Base-by-base conservation (phyloP, 1,140 invertebrate genomes). In the Pseudomyrmex dendroicus region DNA sequence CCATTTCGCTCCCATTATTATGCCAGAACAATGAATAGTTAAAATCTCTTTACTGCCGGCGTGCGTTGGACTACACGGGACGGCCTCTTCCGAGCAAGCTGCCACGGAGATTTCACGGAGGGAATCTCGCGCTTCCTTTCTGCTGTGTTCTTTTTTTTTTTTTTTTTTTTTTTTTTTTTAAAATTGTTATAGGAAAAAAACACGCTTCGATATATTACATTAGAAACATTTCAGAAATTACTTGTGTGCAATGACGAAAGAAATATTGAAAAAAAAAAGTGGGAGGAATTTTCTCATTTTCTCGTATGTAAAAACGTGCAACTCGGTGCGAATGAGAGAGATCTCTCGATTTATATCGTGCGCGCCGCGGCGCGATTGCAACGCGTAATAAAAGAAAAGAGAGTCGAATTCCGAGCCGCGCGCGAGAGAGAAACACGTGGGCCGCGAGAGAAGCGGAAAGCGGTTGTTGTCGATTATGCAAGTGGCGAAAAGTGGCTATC, bases 21-120 rank as follows among this genome's bases (percentile, higher is more conserved):
- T 62, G 52, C 78, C 52, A 59, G 77, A 86, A 83, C 77, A 86
- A 86, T 72, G 84, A 83, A 83, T 76, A 76, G 77, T 83, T 74
- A 86, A 76, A 74, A 74, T 85, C 70, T 74, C 70, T 83, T 86
- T 86, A 86, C 72, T 54, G 66, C 48, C 50, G 15, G 20, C 44
- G 50, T 70, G 62, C 50, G 46, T 10, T 20, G 12, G 46, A 35
- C 35, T 35, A 25, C 35, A 0, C 25, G 48, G 50, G 52, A 48
- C 44, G 63, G 10, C 50, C 61, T 83, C 12, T 35, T 66, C 7
- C 52, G 8, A 64, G 35, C 64, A 25, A 66, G 17, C 52, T 52
- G 59, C 54, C n/a, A 25, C 5, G 52, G 2, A 46, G 44, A 48
- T 20, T 59, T 77, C 15, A 64, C 76, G 13, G 46, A 48, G 56